These are phyloP conservation scores for Trachelus iudaicus DNA, from an alignment of 2,888 invertebrate species.

Conservation along the genomic window DNA sequence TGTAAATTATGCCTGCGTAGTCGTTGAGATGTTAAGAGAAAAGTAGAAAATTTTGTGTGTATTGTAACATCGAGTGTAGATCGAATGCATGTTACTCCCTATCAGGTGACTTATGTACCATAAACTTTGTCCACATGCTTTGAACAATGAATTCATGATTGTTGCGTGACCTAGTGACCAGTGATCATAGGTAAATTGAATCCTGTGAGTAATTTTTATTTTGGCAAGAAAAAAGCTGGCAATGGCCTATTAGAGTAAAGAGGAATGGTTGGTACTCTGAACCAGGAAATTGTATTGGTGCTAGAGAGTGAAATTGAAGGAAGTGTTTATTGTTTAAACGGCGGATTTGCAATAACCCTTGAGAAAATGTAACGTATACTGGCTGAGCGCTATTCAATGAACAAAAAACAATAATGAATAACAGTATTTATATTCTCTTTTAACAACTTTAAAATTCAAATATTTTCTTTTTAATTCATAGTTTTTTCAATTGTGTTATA, in stretches of 20 bases:
- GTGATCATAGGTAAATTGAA: background rate
- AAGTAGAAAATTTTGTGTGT: background rate
- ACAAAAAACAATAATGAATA: background rate
- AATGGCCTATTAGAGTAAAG: background rate
- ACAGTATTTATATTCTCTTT: background rate
- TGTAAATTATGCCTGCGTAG: background rate
- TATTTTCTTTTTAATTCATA: background rate
- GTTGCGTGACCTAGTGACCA: background rate
- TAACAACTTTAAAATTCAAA: background rate
- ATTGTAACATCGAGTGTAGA: background rate
- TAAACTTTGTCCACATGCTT: background rate
- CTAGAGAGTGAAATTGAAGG: background rate
- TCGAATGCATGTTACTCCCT: background rate
- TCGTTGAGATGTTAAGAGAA: background rate
- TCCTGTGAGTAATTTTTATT: background rate
- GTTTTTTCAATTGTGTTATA: background rate
- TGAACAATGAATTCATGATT: background rate
- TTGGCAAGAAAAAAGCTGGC: background rate
- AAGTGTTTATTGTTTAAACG: background rate
- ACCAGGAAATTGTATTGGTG: background rate
- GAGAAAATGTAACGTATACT: background rate
- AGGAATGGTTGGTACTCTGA: background rate
- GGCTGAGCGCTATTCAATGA: background rate
- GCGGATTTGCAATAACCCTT: background rate
- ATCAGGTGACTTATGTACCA: background rate